Evolutionary conservation across 2,113 vertebrate genomes (phyloP), one percentile per base, ranked within the genome.

Genomic region (Pica pica): DNA sequence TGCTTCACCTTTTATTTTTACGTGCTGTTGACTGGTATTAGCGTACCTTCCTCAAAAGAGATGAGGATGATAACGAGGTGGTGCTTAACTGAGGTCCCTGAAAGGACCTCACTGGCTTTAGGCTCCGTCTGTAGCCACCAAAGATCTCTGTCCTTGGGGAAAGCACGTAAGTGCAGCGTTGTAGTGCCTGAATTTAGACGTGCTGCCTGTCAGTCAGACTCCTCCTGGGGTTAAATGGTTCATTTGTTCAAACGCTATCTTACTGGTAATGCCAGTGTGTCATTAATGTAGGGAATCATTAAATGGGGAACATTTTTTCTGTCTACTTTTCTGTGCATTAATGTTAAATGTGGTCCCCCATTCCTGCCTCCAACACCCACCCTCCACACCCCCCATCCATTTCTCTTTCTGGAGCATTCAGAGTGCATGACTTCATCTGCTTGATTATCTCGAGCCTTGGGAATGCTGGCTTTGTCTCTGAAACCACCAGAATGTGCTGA

Each of bases 361-460:
- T 42, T 70, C 27, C 42, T 83, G 22, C 42, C 35, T 44, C 19
- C 31, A 42, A 8, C 64, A 50, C 31, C 31, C 15, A n/a, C 42
- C 11, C 6, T 13, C 16, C 20, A 47, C 9, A 13, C 10, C 7
- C 37, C 26, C 2, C 47, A 44, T 59, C 55, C 42, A 3, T 61
- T 90, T 77, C 46, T 71, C 57, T 92, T 83, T 84, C 68, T 76
- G 64, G 28, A 87, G 69, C 65, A 74, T 75, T 92, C 35, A 37
- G 82, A 63, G 55, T 52, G 61, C 53, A 77, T 95, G 71, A 94
- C 81, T 97, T 97, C 92, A 93, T 96, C 94, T 89, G 63, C 89
- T 93, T 92, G 74, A 39, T 94, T 87, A 92, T 89, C 35, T 80
- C 0, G 21, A 93, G 69, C 83, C 80, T 83, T 75, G 83, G 93